Base-by-base conservation (phyloP, 2,888 invertebrate genomes). In the Dicranocentrus wangi region DNA sequence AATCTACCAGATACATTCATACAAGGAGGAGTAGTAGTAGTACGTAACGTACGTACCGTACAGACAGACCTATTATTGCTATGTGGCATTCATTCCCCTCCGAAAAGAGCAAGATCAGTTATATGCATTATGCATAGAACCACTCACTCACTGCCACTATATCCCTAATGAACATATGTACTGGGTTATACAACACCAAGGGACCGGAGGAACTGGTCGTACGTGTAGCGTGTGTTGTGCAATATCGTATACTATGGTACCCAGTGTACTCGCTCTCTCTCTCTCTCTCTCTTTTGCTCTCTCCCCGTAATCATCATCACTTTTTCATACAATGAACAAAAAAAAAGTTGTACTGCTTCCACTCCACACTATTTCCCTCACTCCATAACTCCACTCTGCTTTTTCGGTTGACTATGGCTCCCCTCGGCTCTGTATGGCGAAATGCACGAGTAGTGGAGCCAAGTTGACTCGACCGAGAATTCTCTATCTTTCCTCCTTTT, bases 381-480 rank as follows among this genome's bases (percentile, higher is more conserved):
- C 61, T 70, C 47, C 17, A 27, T 8, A 17, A 15, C 25, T 60
- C 42, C 69, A 55, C n/a, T 65, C 53, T 78, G 43, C 72, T 79
- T 79, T 79, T 79, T 79, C 79, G 71, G 79, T 79, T 71, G 58
- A 68, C 43, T 79, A 72, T 79, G 72, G 72, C 60, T 71, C 71
- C 71, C 69, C 69, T 69, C 69, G 69, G 69, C 28, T 55, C 13
- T 17, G 19, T 17, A 47, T 66, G 51, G 58, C 51, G 71, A 25
- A 65, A 66, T 51, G 72, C 63, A 69, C 63, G 77, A 69, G 55
- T 69, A 25, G 69, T 69, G 69, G 69, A 53, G 69, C 55, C 69
- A 53, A 55, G 69, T 69, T 55, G 55, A 69, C 69, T 69, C 69
- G 69, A 69, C 69, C 69, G 55, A 47, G 13, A 47, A 10, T 47